Evolutionary conservation across 2,113 vertebrate genomes (phyloP).

Genomic region (Ariopsis seemanni): DNA sequence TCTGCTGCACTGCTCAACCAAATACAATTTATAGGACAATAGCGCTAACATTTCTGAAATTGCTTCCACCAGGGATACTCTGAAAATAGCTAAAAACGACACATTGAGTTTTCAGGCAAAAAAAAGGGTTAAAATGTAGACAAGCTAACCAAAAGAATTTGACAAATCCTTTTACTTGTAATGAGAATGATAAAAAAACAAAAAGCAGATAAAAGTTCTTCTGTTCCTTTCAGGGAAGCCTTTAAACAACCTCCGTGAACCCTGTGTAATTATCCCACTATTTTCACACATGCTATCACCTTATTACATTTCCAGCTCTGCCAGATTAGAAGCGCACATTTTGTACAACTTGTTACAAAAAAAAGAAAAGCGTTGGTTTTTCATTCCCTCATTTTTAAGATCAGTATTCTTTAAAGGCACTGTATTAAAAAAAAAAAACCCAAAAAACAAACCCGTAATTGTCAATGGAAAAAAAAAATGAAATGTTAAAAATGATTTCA

Average conservation of each 20-base stretch:
- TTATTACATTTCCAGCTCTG: neutral
- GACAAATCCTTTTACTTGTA: neutral
- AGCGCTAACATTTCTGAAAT: neutral
- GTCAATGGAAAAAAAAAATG: neutral
- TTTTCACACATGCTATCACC: neutral
- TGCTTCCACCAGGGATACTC: neutral
- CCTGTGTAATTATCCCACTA: neutral
- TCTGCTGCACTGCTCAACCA: conserved; percentile 10
- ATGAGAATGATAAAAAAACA: neutral
- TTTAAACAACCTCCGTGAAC: neutral
- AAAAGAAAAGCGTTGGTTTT: neutral
- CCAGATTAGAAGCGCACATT: neutral
- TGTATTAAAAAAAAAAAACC: neutral
- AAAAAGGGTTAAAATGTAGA: neutral
- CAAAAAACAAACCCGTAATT: neutral
- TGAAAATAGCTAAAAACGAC: neutral
- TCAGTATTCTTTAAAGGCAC: neutral
- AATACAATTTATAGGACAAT: conserved; percentile 19
- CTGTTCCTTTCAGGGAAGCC: neutral
- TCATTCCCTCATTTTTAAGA: neutral
- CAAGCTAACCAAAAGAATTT: neutral
- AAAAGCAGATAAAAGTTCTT: neutral
- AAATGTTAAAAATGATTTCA: neutral
- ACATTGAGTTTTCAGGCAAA: neutral
- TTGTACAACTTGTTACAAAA: neutral